These are phyloP conservation scores for Hylia prasina DNA, from an alignment of 2,113 vertebrate species.

Conservation along the genomic window DNA sequence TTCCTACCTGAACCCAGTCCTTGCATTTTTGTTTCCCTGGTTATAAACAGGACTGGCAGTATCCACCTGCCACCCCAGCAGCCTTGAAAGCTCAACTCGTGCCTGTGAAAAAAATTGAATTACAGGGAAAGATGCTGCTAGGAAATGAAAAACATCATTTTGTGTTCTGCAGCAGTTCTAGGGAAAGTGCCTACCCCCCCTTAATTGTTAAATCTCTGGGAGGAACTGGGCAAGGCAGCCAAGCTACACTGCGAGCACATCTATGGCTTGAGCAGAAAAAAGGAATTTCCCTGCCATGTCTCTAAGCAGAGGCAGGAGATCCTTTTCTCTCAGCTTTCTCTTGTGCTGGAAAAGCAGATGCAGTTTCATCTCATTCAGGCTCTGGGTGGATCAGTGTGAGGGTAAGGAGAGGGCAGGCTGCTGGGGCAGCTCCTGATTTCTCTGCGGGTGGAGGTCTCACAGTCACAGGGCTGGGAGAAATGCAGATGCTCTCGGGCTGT, in stretches of 20 bases:
- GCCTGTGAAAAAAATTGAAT: neutral
- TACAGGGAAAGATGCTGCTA: neutral
- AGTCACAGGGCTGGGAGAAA: neutral
- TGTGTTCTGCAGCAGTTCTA: neutral
- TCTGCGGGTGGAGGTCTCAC: neutral
- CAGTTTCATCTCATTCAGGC: neutral
- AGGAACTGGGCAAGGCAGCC: neutral
- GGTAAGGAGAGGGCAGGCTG: neutral
- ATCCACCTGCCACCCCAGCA: neutral
- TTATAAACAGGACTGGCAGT: neutral
- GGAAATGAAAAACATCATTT: neutral
- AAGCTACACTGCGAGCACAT: neutral
- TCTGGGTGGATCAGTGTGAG: neutral
- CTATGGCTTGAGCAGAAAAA: neutral
- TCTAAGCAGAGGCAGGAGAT: neutral
- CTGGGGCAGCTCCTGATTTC: neutral
- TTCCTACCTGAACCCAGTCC: neutral
- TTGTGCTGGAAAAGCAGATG: neutral
- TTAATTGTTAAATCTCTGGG: neutral
- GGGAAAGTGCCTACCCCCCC: neutral
- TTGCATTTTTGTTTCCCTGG: neutral
- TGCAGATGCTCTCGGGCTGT: neutral
- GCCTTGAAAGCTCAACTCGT: neutral
- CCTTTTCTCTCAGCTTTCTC: neutral
- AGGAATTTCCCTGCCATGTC: neutral